Base-by-base conservation (phyloP, 2,797 vertebrate species). In the Mus caroli region DNA sequence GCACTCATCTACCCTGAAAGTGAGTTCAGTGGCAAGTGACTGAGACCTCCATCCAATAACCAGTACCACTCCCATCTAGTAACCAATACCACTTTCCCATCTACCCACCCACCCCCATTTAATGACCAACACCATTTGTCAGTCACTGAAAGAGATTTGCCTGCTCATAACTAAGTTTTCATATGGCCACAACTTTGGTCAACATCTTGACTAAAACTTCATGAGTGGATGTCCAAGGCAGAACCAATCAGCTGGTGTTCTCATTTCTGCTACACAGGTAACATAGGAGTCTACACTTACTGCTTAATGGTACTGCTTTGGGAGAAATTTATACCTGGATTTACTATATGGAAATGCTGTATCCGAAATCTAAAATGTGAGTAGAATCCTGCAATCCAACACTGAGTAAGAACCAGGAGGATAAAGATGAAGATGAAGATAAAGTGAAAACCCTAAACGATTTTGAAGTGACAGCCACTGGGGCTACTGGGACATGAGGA, bases 291-390 rank as follows among this genome's bases (percentile, higher is more conserved):
- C 26, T 62, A n/a, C 64, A 20, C 31, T 56, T 24, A 12, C n/a
- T 37, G 37, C n/a, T 88, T 89, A 82, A 82, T 50, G 52, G 24
- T 31, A 82, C 2, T 69, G 31, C n/a, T 64, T 60, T 95, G 62
- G 40, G n/a, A 79, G 43, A 86, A 52, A 50, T 69, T 56, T 82
- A 26, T 82, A 17, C n/a, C 50, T 91, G 37, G 17, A 15, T 50
- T 80, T 75, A 71, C 13, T 89, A 34, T 15, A 14, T 73, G 50
- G n/a, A 76, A 76, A 77, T 67, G 19, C 71, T 64, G 12, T 2
- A 50, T 75, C 67, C 82, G 92, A 87, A 87, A 46, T 71, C 1
- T 46, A 90, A 90, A 93, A 6, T 37, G 52, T 87, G 24, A 79
- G 14, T 31, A 17, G 50, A 88, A 26, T 20, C 56, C 56, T 88